Base-by-base conservation (phyloP, 2,797 vertebrate genomes). In the Leuciscus waleckii region DNA sequence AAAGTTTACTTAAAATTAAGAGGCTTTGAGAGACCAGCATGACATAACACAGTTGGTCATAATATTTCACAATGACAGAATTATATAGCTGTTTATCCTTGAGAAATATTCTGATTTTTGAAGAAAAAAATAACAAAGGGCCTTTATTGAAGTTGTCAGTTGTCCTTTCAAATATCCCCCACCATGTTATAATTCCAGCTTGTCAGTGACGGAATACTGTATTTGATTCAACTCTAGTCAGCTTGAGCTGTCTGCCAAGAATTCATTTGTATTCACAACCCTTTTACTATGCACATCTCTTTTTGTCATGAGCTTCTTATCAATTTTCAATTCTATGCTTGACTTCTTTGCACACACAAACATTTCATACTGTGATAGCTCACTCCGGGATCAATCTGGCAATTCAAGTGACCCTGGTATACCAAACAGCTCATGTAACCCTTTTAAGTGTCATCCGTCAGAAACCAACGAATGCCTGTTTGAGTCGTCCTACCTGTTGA, bases 291-390 rank as follows among this genome's bases (percentile, higher is more conserved):
- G 81, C 87, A 86, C 54, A 49, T 84, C 69, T 86, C 35, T 85
- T 86, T 67, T 86, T 82, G 82, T 84, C 85, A 84, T 82, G 68
- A 84, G 81, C 77, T 87, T 86, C 74, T 79, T 75, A 82, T 89
- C 88, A 79, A 88, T 87, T 89, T 90, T 88, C 90, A 88, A 83
- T 89, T 89, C 88, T 87, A 87, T 87, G 88, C 89, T 88, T 88
- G 90, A 84, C 86, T 87, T 86, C 88, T 87, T 86, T 87, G 80
- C 81, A 70, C 77, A 81, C 86, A 85, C 84, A 88, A 87, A 90
- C 83, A 82, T 73, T 85, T 74, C 43, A 75, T 69, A 81, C 75
- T 35, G 68, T 82, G 79, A 88, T 87, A 82, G 81, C 88, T 85
- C 82, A 80, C 76, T 87, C 73, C 1, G n/a, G 79, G 71, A 88